Evolutionary conservation across 2,113 vertebrate genomes (phyloP), one percentile per base, ranked within the genome.

Genomic region (Anoplopoma fimbria): DNA sequence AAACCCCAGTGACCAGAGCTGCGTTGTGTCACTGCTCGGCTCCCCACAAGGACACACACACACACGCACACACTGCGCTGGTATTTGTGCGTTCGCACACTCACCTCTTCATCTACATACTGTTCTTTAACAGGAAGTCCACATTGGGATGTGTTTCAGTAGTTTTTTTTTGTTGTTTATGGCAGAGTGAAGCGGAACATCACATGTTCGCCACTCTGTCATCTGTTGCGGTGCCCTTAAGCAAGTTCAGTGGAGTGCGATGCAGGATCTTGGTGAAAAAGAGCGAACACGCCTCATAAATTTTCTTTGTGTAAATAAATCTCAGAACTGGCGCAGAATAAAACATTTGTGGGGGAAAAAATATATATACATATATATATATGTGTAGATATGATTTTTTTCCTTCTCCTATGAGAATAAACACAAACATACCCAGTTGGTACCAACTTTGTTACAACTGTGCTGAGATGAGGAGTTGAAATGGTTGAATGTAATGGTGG

Each of bases 61-160:
- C 34, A 36, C 34, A 36, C 34, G 8, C 40, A 42, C 40, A 42
- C 38, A 12, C 38, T 12, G 4, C 15, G 0, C 15, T 12, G 8
- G 34, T 65, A 47, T 67, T 67, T 45, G 51, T 80, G n/a, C 61
- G 79, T 57, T 15, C 4, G 19, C 36, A 21, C 15, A 38, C 19
- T 61, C 67, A n/a, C 40, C 55, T 62, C 42, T 42, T 69, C 31
- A 25, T 79, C 70, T 77, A 5, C 65, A 49, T 42, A 19, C 70
- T 45, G 2, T 38, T 57, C 36, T 36, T 13, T 15, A 29, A 51
- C 61, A 60, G 62, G 45, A 53, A 1, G 60, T 63, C 47, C 42
- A 36, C 40, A 47, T 19, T 13, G 1, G 19, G 14, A 27, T 1
- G 27, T 29, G 12, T 67, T 74, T 47, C 15, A 29, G 31, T 23